A percentile compares a stretch with the other conserved stretches of the same genome.
Evolutionary conservation across 2,113 vertebrate genomes (phyloP).

Genomic region (Ctenodactylus gundi): DNA sequence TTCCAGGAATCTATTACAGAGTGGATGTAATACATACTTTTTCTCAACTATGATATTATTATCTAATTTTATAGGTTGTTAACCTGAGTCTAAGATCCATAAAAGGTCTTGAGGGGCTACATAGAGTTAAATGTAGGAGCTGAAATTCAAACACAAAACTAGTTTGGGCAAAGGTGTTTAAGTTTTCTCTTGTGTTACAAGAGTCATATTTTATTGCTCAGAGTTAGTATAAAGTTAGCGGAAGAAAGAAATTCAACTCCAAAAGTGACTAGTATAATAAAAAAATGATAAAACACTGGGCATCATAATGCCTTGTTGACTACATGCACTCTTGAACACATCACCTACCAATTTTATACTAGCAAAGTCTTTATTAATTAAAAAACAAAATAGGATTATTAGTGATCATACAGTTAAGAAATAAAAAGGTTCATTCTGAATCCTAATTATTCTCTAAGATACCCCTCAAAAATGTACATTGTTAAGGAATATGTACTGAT

Average conservation of each 20-base stretch:
- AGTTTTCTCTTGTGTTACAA: neutral
- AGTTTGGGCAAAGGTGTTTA: neutral
- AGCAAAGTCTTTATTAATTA: neutral
- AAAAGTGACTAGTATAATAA: neutral
- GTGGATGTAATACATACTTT: neutral
- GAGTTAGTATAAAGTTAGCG: neutral
- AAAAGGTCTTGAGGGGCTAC: neutral
- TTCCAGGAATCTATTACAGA: neutral
- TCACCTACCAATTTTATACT: neutral
- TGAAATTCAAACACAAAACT: slow-evolving; percentile 2
- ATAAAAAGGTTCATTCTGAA: slow-evolving; percentile 20
- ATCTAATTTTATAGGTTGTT: neutral
- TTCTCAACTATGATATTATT: neutral
- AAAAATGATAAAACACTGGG: neutral
- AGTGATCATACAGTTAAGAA: neutral
- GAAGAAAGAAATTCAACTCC: neutral
- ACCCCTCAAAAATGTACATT: neutral
- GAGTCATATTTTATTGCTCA: neutral
- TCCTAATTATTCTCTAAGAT: neutral
- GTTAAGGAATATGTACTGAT: neutral
- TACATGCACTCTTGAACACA: neutral
- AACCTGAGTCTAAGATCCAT: neutral
- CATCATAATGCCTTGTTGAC: neutral
- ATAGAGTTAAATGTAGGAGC: neutral
- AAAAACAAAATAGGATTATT: neutral